A percentile compares a stretch with the other conserved stretches of the same genome.
Conservation (phyloP, 2,797 vertebrate genomes). For the Fringilla coelebs region DNA sequence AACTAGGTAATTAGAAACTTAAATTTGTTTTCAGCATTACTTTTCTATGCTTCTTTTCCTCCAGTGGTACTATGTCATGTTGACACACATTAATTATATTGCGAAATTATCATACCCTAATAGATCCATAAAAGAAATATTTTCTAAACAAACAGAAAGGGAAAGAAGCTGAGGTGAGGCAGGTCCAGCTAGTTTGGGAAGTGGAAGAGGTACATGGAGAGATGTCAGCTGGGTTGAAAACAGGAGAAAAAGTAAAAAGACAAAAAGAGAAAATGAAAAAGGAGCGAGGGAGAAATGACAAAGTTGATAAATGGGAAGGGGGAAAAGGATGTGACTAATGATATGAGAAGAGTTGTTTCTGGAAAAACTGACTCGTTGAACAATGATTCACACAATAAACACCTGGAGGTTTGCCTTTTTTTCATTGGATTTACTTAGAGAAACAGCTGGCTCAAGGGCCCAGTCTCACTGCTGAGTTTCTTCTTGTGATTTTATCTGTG, state of each 20-base stretch:
- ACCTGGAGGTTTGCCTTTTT: constrained; percentile 3
- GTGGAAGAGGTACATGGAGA: background rate
- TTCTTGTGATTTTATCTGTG: constrained; percentile 39
- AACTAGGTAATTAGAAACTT: background rate
- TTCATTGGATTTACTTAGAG: constrained; percentile 8
- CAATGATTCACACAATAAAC: constrained; percentile 48
- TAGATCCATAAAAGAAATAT: background rate
- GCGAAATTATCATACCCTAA: background rate
- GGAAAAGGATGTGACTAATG: constrained; percentile 48
- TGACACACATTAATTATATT: background rate
- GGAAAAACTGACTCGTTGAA: constrained; percentile 58
- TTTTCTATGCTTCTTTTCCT: background rate
- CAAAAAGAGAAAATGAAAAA: background rate
- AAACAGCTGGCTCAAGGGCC: constrained; percentile 10
- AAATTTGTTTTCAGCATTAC: background rate
- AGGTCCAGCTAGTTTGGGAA: background rate
- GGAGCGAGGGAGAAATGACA: background rate
- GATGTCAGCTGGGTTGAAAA: background rate
- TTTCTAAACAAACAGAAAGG: background rate
- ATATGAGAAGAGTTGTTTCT: constrained; percentile 35
- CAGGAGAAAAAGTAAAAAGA: background rate
- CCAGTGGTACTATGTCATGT: background rate
- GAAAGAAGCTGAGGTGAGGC: background rate
- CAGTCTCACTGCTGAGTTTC: background rate
- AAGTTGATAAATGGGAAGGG: background rate